Evolutionary conservation across 2,888 invertebrate species (phyloP).

Genomic region (Electrophaes corylata): DNA sequence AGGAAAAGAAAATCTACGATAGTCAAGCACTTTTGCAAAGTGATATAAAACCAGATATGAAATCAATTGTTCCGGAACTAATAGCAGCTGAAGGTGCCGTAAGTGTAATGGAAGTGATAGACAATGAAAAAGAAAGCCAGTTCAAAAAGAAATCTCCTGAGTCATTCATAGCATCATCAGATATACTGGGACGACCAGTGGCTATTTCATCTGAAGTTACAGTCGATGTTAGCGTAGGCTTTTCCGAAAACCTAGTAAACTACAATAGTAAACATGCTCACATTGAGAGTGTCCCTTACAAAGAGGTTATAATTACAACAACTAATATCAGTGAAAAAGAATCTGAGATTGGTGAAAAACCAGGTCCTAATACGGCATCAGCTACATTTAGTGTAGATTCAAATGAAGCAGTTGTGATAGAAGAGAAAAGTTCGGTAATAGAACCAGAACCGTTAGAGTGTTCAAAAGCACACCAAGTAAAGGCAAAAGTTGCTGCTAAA

Average conservation of each 20-base stretch:
- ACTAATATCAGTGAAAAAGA: conserved; percentile 85
- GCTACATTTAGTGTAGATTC: conserved; percentile 59
- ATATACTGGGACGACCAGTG: conserved; percentile 77
- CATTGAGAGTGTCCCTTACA: conserved; percentile 79
- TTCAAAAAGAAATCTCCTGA: conserved; percentile 47
- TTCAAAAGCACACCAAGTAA: conserved; percentile 51
- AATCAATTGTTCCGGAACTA: conserved; percentile 59
- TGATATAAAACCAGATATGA: conserved; percentile 50
- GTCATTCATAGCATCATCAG: conserved; percentile 64
- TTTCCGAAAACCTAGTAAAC: conserved; percentile 36
- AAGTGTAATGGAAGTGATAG: conserved; percentile 63
- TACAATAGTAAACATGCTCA: conserved; percentile 67
- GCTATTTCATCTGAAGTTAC: conserved; percentile 79
- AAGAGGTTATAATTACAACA: conserved; percentile 81
- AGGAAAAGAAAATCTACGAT: conserved; percentile 73
- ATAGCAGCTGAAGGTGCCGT: conserved; percentile 56
- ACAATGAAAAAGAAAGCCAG: conserved; percentile 70
- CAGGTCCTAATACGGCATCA: conserved; percentile 45
- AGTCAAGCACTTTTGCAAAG: conserved; percentile 62
- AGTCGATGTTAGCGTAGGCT: conserved; percentile 66
- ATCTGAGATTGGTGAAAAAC: conserved; percentile 47
- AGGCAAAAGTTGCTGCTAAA: conserved; percentile 65
- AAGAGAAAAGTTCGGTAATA: conserved; percentile 77
- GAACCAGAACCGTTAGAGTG: conserved; percentile 64
- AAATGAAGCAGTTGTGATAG: conserved; percentile 77